phyloP scores from a whole-genome alignment of 2,888 invertebrate genomes.

The Asteroscopus sphinx region DNA sequence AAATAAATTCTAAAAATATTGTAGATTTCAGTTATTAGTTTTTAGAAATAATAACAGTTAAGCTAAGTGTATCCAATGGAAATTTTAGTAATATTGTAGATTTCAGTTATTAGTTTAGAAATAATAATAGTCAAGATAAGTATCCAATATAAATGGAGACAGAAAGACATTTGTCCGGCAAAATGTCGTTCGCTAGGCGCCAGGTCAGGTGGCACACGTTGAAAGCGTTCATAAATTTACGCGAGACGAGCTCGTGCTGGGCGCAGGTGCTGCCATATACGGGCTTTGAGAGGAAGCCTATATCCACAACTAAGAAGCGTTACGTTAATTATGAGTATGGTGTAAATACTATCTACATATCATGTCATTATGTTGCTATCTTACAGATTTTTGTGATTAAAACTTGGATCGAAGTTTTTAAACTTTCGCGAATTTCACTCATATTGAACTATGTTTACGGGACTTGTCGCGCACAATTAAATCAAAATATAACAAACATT shows the following conservation, averaged over 20 bases:
- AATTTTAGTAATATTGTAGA: constrained; percentile 4
- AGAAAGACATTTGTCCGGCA: constrained; percentile 81
- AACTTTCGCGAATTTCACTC: too few relatives aligned
- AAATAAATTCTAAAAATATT: neutral
- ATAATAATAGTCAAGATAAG: constrained; percentile 66
- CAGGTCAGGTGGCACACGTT: constrained; percentile 88
- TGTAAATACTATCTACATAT: constrained; percentile 44
- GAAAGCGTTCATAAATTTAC: constrained; percentile 88
- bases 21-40: too few relatives aligned
- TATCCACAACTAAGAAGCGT: constrained; percentile 67
- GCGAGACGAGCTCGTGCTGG: constrained; percentile 77
- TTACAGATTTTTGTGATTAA: too few relatives aligned
- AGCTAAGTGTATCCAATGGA: too few relatives aligned
- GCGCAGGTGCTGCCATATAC: constrained; percentile 81
- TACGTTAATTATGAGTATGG: constrained; percentile 61
- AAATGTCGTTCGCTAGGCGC: constrained; percentile 82
- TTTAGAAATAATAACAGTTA: neutral
- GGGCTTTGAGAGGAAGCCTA: constrained; percentile 70
- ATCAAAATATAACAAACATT: too few relatives aligned
- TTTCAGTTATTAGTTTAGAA: constrained; percentile 31
- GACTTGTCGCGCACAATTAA: too few relatives aligned
- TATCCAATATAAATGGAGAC: constrained; percentile 80
- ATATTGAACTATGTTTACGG: too few relatives aligned
- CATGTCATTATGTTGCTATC: constrained; percentile 34
- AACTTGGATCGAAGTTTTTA: too few relatives aligned